Conservation (phyloP, 2,888 invertebrate genomes). For the Oegoconia quadripuncta region DNA sequence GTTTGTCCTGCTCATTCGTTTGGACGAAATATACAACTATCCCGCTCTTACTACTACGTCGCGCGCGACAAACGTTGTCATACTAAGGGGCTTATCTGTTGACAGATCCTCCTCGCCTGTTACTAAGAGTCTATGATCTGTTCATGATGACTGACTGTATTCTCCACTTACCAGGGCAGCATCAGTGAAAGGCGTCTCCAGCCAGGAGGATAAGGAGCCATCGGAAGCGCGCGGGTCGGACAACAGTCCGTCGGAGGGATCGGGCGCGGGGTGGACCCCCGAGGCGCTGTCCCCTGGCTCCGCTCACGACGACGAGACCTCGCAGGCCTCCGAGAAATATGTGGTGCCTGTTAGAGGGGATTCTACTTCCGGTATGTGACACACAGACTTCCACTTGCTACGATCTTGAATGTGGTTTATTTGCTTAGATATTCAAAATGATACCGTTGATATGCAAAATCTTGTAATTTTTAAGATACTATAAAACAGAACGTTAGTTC, state of each 20-base stretch:
- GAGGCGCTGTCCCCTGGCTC: constrained; percentile 66
- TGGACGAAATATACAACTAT: too few relatives aligned
- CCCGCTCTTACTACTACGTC: too few relatives aligned
- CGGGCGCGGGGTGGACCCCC: constrained; percentile 44
- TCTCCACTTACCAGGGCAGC: constrained; percentile 51
- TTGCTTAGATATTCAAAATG: too few relatives aligned
- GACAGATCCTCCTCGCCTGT: too few relatives aligned
- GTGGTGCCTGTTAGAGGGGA: constrained; percentile 50
- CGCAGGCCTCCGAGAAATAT: constrained; percentile 35
- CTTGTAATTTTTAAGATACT: too few relatives aligned
- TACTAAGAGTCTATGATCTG: too few relatives aligned
- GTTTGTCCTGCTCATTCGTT: too few relatives aligned
- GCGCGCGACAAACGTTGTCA: too few relatives aligned
- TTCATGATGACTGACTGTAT: too few relatives aligned
- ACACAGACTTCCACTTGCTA: neutral
- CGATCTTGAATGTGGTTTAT: neutral
- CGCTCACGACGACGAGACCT: constrained; percentile 42
- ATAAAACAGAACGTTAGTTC: too few relatives aligned
- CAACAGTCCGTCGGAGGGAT: constrained; percentile 22
- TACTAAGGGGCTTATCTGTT: too few relatives aligned
- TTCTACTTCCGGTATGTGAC: constrained; percentile 28
- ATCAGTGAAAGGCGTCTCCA: constrained; percentile 45
- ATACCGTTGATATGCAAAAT: too few relatives aligned
- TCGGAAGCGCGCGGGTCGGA: constrained; percentile 21
- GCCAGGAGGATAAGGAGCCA: constrained; percentile 32